Evolutionary conservation across 1,140 invertebrate species (phyloP), one percentile per base, ranked within the genome.

Genomic region (Aphaenogaster rudis): DNA sequence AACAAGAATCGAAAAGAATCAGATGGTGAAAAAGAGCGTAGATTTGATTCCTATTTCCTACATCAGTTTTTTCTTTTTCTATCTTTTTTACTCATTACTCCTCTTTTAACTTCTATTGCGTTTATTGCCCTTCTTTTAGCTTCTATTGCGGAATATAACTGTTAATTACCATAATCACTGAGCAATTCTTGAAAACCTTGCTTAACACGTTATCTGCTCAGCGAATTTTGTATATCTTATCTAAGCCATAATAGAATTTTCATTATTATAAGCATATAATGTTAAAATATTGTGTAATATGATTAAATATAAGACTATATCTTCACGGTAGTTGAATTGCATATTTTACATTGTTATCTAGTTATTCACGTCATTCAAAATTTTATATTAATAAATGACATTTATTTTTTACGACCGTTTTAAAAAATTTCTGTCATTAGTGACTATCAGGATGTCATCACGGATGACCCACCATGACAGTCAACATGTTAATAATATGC

Each of bases 1-100:
- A 28, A 17, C 42, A 50, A 42, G 85, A 61, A 77, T 39, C 48
- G 69, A 77, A 76, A 36, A 54, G 0, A 74, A 54, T 52, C 1
- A 5, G 0, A 28, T 28, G 28, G 28, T 28, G 28, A 76, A 42
- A 33, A n/a, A 48, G 8, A 33, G n/a, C 15, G 3, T 17, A 36
- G 28, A 76, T 42, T 54, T 33, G 11, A 78, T 3, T 28, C 3
- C 3, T 5, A 54, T 52, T 72, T 54, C 7, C 11, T 11, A 50
- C 33, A 54, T 36, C 15, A 74, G 7, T 48, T 61, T 42, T 28
- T 77, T 61, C 8, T 57, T 8, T 33, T 78, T 39, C 3, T 59
- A 42, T 52, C 17, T 50, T 77, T 13, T 77, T 45, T n/a, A 66
- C 6, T 39, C 9, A n/a, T 39, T 48, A 33, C 2, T 2, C 28